Evolutionary conservation across 2,888 invertebrate genomes (phyloP).

Genomic region (Zaprionus bogoriensis): DNA sequence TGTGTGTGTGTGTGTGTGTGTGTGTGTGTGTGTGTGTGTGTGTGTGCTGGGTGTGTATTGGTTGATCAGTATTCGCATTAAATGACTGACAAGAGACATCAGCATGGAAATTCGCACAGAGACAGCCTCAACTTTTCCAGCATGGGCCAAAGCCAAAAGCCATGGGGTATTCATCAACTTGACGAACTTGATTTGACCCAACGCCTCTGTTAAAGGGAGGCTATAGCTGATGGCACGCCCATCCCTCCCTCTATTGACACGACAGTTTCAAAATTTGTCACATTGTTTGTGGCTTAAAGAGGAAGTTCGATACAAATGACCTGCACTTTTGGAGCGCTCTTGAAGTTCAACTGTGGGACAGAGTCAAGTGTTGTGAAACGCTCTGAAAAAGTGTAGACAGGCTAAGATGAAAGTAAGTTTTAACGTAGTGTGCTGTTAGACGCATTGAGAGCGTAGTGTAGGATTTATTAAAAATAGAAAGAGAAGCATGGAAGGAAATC

Average conservation of each 20-base stretch:
- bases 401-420: too few species aligned
- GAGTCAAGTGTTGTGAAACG: too few species aligned
- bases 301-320: too few species aligned
- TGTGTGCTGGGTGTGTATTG: slow-evolving; percentile 30
- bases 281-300: not conserved
- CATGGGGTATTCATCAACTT: slow-evolving; percentile 23
- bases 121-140: slow-evolving; percentile 1
- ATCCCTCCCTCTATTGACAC: not conserved
- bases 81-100: slow-evolving; percentile 66
- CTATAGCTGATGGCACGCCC: not conserved
- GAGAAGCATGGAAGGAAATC: too few species aligned
- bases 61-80: slow-evolving; percentile 64
- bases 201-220: not conserved
- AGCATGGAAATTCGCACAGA: slow-evolving; percentile 30
- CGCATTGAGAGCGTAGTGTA: too few species aligned
- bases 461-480: too few species aligned
- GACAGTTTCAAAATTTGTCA: not conserved
- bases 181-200: slow-evolving; percentile 38
- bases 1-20: not conserved
- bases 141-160: not conserved
- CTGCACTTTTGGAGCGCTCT: too few species aligned
- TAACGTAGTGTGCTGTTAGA: too few species aligned
- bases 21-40: slow-evolving; percentile 7
- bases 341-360: too few species aligned
- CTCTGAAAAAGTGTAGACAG: too few species aligned